Evolutionary conservation across 2,113 vertebrate species (phyloP).

Genomic region (Anser brachyrhynchus): DNA sequence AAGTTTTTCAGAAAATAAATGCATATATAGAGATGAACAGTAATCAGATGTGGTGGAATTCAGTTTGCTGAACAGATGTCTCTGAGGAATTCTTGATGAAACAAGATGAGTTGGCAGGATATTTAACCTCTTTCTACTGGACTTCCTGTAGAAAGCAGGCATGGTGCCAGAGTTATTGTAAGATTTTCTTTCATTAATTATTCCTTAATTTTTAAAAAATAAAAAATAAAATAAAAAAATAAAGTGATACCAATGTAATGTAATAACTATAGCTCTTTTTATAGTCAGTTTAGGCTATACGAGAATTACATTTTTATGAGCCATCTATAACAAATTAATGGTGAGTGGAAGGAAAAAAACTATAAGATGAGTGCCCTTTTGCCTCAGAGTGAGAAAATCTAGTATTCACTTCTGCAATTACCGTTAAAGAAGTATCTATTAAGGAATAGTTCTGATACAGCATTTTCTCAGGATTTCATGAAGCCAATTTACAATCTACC

Average conservation of each 20-base stretch:
- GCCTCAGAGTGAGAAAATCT: background rate
- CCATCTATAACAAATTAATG: background rate
- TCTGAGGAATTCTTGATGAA: slow-evolving; percentile 16
- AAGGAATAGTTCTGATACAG: background rate
- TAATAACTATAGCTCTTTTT: background rate
- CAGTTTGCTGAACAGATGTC: background rate
- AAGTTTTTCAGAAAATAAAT: background rate
- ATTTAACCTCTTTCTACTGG: background rate
- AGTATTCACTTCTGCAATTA: background rate
- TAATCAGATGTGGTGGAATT: background rate
- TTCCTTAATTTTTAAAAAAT: background rate
- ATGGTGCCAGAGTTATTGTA: background rate
- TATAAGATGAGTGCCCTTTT: background rate
- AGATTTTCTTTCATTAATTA: background rate
- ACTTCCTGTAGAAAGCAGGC: background rate
- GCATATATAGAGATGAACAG: background rate
- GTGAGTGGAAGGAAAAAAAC: background rate
- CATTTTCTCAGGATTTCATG: background rate
- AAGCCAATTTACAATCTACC: background rate
- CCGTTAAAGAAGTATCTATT: background rate
- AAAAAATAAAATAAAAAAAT: background rate
- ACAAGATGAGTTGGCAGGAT: background rate
- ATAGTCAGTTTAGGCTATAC: background rate
- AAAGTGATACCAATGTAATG: background rate
- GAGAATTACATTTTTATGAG: background rate